Evolutionary conservation across 2,797 vertebrate genomes (phyloP).

Genomic region (Schizothorax lantsangensis): DNA sequence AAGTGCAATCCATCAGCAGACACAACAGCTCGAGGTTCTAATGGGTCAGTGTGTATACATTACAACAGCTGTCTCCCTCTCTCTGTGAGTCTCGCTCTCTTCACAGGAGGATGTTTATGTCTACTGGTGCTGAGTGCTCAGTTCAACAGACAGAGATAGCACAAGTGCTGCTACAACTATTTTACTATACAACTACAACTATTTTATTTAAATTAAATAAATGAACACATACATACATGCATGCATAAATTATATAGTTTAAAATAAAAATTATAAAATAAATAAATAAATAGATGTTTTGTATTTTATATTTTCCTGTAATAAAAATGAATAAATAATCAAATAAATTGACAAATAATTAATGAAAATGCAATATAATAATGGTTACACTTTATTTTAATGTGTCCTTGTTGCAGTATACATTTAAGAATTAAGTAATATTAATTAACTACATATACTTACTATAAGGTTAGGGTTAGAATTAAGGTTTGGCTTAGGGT

Average conservation of each 20-base stretch:
- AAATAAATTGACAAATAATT: not conserved
- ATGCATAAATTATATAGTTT: not conserved
- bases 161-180: conserved; percentile 37
- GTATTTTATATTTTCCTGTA: not conserved
- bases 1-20: conserved; percentile 63
- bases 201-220: not conserved
- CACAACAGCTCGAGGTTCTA: conserved; percentile 53
- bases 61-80: conserved; percentile 51
- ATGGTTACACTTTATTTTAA: not conserved
- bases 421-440: not conserved
- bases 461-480: too few species aligned
- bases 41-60: conserved; percentile 62
- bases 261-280: not conserved
- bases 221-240: not conserved
- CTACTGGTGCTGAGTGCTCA: conserved; percentile 51
- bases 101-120: conserved; percentile 61
- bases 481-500: not conserved
- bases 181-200: too few species aligned
- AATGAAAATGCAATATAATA: not conserved
- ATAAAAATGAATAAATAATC: not conserved
- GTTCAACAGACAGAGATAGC: conserved; percentile 47
- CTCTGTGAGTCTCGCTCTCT: conserved; percentile 38
- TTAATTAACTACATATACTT: not conserved
- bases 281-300: not conserved
- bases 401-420: not conserved